Evolutionary conservation across 2,113 vertebrate species (phyloP).

Genomic region (Nerophis ophidion): DNA sequence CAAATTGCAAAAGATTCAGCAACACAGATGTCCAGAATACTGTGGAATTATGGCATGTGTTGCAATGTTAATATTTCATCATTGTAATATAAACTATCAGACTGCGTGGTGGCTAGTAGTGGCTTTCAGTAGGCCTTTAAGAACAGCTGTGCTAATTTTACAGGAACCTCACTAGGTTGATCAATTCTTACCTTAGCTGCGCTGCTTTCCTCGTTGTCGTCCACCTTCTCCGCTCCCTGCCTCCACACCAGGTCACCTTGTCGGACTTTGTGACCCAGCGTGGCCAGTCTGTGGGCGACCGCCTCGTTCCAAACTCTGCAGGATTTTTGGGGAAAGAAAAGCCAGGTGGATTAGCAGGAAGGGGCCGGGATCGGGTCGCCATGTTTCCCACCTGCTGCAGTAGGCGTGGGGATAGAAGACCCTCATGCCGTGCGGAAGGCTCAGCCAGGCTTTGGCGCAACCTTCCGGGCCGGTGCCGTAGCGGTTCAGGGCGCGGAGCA

Average conservation of each 20-base stretch:
- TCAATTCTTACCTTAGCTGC: constrained; percentile 40
- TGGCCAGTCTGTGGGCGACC: constrained; percentile 72
- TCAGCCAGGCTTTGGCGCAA: constrained; percentile 82
- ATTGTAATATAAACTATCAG: no score
- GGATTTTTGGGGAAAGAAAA: neutral
- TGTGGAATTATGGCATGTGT: no score
- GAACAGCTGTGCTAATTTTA: no score
- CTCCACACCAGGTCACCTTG: constrained; percentile 82
- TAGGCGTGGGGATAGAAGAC: constrained; percentile 91
- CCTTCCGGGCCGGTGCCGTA: constrained; percentile 80
- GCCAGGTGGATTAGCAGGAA: neutral
- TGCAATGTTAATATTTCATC: no score
- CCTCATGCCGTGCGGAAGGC: constrained; percentile 84
- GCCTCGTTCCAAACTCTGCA: constrained; percentile 89
- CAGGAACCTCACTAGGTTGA: neutral
- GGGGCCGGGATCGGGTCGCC: neutral
- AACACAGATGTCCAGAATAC: no score
- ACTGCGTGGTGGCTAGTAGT: no score
- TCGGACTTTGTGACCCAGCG: constrained; percentile 73
- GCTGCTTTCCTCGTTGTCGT: constrained; percentile 29
- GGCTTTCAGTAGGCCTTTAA: no score
- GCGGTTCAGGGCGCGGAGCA: constrained; percentile 85
- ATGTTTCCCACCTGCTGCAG: constrained; percentile 74
- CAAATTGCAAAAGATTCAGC: no score
- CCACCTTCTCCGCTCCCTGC: constrained; percentile 10